Evolutionary conservation across 2,888 invertebrate species (phyloP), one percentile per base, ranked within the genome.

Genomic region (Chrysotoxum bicinctum): DNA sequence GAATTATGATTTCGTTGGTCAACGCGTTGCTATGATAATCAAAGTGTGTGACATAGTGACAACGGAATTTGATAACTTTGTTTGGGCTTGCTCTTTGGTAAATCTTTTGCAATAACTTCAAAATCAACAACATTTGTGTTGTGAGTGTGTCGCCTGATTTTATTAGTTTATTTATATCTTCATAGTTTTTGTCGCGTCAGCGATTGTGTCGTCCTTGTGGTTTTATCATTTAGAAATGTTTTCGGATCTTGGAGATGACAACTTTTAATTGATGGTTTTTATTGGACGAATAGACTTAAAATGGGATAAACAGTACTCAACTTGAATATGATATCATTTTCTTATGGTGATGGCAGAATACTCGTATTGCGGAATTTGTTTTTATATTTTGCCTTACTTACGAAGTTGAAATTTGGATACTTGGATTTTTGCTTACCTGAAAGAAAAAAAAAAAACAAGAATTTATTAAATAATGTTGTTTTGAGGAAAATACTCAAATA

Each of bases 191-290:
- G 70, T 66, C 58, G 30, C 35, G 40, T 78, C 77, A 62, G 72
- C 64, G 1, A 50, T 50, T 66, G n/a, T 60, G 35, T 30, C 2
- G 82, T 62, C 77, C 66, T 73, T 82, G 72, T 35, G 70, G 50
- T 58, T 30, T 3, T 37, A 23, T 21, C 56, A n/a, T 37, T 35
- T 19, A 19, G 7, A 56, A n/a, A n/a, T 40, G 26, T 58, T 73
- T 73, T 62, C 62, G 68, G 45, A 78, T 68, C 48, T 66, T 40
- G 50, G 43, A 26, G 19, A 32, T 2, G 9, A 37, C 5, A 62
- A 21, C n/a, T 68, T 60, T 72, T 64, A 58, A 43, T 62, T 48
- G 21, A 50, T 40, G 52, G 2, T 26, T 43, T 50, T 68, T 76
- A 40, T 30, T 35, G 52, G 21, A 48, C 14, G n/a, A 21, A 26